Evolutionary conservation across 37 sponge, comb jelly and placozoan genomes (phyloP).

Genomic region (Spongilla lacustris): DNA sequence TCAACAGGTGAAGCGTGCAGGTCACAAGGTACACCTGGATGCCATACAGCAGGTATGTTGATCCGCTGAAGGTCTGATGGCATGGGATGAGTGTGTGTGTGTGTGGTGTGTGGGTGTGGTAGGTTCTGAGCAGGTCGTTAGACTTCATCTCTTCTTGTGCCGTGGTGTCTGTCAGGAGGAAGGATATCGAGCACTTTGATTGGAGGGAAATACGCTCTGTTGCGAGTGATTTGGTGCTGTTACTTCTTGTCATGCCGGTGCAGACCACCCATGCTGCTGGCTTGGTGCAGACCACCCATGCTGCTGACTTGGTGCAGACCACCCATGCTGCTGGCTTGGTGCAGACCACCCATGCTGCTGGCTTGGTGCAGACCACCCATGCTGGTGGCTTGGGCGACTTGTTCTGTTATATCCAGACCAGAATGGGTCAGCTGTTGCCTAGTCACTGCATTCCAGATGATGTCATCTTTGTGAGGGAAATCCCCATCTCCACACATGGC

Average conservation of each 20-base stretch:
- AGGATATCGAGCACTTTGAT: not conserved
- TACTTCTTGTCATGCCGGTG: not conserved
- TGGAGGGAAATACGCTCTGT: not conserved
- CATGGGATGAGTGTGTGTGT: not conserved
- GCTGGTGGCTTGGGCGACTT: not conserved
- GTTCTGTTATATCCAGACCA: not conserved
- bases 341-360: not conserved
- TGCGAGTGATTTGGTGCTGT: not conserved
- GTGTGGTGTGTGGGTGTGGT: not conserved
- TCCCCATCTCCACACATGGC: constrained; percentile 76
- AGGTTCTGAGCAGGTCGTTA: constrained; percentile 9
- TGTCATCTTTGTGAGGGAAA: constrained; percentile 38
- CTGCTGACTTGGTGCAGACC: not conserved
- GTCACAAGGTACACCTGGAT: constrained; percentile 77
- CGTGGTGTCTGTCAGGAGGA: not conserved
- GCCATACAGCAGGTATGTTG: constrained; percentile 66
- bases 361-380: not conserved
- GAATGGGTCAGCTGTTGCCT: constrained; percentile 31
- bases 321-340: too few relatives aligned
- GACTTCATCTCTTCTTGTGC: constrained; percentile 16
- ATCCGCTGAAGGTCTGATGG: not conserved
- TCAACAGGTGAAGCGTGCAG: constrained; percentile 80
- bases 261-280: not conserved
- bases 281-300: not conserved
- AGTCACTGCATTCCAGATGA: constrained; percentile 53